These are phyloP conservation scores for Alauda arvensis DNA, from an alignment of 2,797 vertebrate species.

Conservation along the genomic window DNA sequence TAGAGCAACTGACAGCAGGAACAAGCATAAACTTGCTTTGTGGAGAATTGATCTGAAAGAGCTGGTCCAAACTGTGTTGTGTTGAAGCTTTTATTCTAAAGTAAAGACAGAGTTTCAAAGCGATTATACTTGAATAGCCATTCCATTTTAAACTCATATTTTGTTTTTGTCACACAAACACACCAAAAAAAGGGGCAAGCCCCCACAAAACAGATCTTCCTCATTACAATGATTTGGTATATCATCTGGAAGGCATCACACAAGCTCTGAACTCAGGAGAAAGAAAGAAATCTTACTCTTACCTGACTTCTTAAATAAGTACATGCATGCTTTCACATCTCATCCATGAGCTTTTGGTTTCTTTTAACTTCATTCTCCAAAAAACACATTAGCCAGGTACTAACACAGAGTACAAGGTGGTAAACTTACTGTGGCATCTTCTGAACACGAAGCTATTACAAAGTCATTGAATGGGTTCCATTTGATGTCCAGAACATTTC, in stretches of 20 bases:
- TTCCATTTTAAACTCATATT: neutral
- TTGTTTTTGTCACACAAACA: neutral
- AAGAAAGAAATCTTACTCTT: neutral
- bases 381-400: neutral
- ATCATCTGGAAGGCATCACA: neutral
- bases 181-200: neutral
- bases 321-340: neutral
- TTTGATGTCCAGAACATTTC: constrained; percentile 90
- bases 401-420: neutral
- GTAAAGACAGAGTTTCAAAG: neutral
- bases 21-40: neutral
- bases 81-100: neutral
- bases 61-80: neutral
- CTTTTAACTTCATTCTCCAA: neutral
- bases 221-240: neutral
- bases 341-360: neutral
- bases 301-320: neutral
- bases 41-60: neutral
- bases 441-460: constrained; percentile 92
- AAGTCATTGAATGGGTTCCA: constrained; percentile 95
- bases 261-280: neutral
- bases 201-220: neutral
- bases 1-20: neutral
- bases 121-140: neutral
- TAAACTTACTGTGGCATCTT: constrained; percentile 86